These are phyloP conservation scores for Drosophila nigricruria DNA, from an alignment of 2,888 invertebrate genomes.

Conservation along the genomic window DNA sequence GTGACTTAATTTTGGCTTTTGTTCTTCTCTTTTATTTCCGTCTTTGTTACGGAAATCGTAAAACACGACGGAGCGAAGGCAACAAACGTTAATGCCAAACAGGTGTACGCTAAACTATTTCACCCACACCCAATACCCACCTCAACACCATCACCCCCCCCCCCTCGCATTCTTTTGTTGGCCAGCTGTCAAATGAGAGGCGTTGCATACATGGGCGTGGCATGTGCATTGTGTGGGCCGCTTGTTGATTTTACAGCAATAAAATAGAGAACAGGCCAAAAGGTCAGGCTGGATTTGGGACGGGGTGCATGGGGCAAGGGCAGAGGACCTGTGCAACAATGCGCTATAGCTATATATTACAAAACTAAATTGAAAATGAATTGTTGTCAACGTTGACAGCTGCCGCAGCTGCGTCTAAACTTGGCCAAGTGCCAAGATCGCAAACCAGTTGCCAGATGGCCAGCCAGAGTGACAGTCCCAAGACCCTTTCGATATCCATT, in stretches of 20 bases:
- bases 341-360: constrained; percentile 9
- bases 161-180: neutral
- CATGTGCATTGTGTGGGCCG: constrained; percentile 15
- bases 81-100: constrained; percentile 24
- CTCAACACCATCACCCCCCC: neutral
- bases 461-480: neutral
- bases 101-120: constrained; percentile 20
- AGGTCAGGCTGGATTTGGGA: neutral
- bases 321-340: neutral
- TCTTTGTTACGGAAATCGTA: constrained; percentile 38
- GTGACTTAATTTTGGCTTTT: neutral
- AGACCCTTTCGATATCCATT: neutral
- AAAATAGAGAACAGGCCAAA: constrained; percentile 1
- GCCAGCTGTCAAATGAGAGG: constrained; percentile 26
- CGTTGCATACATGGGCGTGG: constrained; percentile 12
- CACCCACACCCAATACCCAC: neutral
- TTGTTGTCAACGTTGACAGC: constrained; percentile 65
- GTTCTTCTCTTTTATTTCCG: constrained; percentile 8
- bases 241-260: constrained; percentile 40
- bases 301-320: too few relatives aligned
- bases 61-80: constrained; percentile 9
- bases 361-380: constrained; percentile 41
- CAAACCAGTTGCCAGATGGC: constrained; percentile 32
- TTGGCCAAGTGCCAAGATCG: constrained; percentile 59
- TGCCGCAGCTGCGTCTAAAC: constrained; percentile 56